These are phyloP conservation scores for Sander vitreus DNA, from an alignment of 2,113 vertebrate species.

Conservation along the genomic window DNA sequence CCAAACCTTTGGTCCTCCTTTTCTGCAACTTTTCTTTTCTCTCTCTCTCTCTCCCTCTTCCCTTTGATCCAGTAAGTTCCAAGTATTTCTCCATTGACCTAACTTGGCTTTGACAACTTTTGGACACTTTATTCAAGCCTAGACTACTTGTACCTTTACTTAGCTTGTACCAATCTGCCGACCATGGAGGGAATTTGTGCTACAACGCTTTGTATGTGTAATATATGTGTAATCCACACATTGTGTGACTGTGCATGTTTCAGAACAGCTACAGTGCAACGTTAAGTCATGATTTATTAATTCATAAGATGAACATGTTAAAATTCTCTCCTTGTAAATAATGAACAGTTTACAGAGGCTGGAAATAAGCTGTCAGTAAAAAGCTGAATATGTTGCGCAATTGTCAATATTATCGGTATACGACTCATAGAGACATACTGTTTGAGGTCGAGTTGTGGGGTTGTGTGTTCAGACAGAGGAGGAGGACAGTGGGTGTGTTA, in stretches of 20 bases:
- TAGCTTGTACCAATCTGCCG: not conserved
- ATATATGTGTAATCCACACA: too few relatives aligned
- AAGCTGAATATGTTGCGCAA: not conserved
- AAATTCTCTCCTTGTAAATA: not conserved
- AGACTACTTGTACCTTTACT: not conserved
- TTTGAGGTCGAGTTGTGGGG: not conserved
- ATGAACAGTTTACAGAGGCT: not conserved
- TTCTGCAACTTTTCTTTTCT: conserved; percentile 9
- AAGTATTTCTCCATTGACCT: conserved; percentile 29
- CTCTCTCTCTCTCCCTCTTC: not conserved
- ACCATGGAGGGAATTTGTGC: too few relatives aligned
- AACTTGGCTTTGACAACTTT: conserved; percentile 46
- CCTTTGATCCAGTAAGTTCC: conserved; percentile 52
- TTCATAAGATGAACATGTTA: not conserved
- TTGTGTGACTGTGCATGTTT: not conserved
- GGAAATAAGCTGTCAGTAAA: not conserved
- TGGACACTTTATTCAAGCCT: conserved; percentile 16
- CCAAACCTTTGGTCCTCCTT: conserved; percentile 17
- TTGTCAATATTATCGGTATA: not conserved
- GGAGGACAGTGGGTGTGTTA: too few relatives aligned
- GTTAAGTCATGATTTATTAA: not conserved
- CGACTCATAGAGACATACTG: not conserved
- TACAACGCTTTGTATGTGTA: too few relatives aligned
- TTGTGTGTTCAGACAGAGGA: not conserved
- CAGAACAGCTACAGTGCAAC: not conserved